Percentiles rank a stretch among this genome's conserved stretches.
Conservation (phyloP, 2,113 vertebrate species). For the Pristiophorus japonicus region DNA sequence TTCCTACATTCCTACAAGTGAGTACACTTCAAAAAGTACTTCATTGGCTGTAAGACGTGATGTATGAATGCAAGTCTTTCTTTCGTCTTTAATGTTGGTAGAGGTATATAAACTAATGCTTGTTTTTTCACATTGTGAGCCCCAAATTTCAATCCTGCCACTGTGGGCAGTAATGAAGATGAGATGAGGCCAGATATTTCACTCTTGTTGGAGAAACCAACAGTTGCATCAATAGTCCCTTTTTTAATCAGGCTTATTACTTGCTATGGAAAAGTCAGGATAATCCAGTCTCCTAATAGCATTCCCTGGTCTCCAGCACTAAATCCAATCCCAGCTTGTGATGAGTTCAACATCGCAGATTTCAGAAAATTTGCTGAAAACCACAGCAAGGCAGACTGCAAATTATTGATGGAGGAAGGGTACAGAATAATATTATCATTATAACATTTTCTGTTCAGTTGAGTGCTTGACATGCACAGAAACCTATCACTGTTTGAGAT, state of each 20-base stretch:
- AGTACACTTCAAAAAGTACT: too few relatives aligned
- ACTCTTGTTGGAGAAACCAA: neutral
- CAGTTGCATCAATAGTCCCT: neutral
- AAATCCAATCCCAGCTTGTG: neutral
- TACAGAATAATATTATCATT: neutral
- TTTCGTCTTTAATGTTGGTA: too few relatives aligned
- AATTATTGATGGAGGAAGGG: neutral
- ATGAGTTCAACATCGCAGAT: neutral
- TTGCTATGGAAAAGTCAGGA: neutral
- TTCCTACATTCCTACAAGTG: too few relatives aligned
- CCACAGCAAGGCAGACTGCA: neutral
- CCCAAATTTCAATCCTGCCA: neutral
- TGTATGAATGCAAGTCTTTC: too few relatives aligned
- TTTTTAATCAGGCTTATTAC: constrained; percentile 3
- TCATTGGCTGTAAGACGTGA: too few relatives aligned
- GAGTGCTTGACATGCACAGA: neutral
- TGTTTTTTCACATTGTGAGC: neutral
- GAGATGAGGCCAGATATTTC: neutral
- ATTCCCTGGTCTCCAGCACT: neutral
- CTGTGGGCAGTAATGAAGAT: neutral
- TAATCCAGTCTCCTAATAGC: neutral
- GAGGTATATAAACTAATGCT: neutral
- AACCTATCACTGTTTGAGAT: neutral
- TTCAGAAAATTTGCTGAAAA: neutral
- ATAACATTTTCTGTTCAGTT: neutral